Conservation (phyloP, 2,797 vertebrate species). For the Paramormyrops hopkinsi region DNA sequence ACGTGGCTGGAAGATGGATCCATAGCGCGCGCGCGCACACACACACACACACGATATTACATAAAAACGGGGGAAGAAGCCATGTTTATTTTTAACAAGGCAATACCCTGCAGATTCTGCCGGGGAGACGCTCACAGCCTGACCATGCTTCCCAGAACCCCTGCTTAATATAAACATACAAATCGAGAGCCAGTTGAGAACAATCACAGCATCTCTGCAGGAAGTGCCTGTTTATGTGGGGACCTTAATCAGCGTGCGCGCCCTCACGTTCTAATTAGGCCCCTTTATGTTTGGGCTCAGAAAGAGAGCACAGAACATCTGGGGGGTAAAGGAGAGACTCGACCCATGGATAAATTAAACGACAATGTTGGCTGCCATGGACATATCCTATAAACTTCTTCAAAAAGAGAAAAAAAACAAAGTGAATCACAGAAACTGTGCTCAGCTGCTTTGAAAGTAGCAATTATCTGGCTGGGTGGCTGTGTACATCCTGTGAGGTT, state of each 20-base stretch:
- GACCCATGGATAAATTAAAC: not conserved
- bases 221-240: constrained; percentile 26
- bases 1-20: not conserved
- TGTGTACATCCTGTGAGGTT: constrained; percentile 19
- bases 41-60: not conserved
- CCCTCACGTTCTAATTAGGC: constrained; percentile 24
- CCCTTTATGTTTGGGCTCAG: constrained; percentile 5
- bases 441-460: constrained; percentile 21
- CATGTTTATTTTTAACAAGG: constrained; percentile 19
- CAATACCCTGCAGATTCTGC: not conserved
- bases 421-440: constrained; percentile 1
- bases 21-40: not conserved
- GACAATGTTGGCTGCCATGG: not conserved
- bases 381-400: not conserved
- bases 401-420: not conserved
- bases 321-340: not conserved
- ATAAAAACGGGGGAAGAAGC: not conserved
- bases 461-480: constrained; percentile 14
- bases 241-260: constrained; percentile 20
- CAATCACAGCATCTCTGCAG: constrained; percentile 24
- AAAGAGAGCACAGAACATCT: constrained; percentile 6
- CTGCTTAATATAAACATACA: constrained; percentile 27
- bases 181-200: constrained; percentile 25
- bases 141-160: constrained; percentile 14
- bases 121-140: not conserved